Percentiles rank a stretch among this genome's conserved stretches.
These are phyloP conservation scores for Parapsyche elsis DNA, from an alignment of 1,140 invertebrate species.

Conservation along the genomic window DNA sequence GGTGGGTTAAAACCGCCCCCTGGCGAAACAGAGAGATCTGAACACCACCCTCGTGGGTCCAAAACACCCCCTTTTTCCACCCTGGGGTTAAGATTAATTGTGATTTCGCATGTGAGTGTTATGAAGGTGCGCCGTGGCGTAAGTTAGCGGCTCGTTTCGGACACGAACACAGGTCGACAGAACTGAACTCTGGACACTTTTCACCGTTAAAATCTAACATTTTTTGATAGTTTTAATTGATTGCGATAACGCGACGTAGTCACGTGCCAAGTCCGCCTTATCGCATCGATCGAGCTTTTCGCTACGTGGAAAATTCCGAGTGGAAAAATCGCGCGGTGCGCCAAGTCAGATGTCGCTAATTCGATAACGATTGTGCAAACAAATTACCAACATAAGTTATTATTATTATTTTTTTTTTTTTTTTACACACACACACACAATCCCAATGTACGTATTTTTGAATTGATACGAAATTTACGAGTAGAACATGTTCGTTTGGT, in stretches of 20 bases:
- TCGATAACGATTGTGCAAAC: no score
- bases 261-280: no score
- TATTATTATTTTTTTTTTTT: no score
- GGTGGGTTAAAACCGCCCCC: background rate
- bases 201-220: background rate
- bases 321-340: no score
- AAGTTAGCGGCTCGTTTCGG: conserved; percentile 42
- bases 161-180: conserved; percentile 31
- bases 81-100: conserved; percentile 51
- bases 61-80: conserved; percentile 43
- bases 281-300: no score
- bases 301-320: no score
- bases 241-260: background rate
- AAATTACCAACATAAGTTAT: no score
- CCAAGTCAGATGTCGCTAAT: no score
- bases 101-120: conserved; percentile 53
- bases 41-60: background rate
- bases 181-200: background rate
- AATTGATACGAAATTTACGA: background rate
- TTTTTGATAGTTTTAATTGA: conserved; percentile 35
- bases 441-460: no score
- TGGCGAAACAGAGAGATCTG: conserved; percentile 6
- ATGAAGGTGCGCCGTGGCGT: conserved; percentile 38
- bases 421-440: no score
- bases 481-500: background rate